Evolutionary conservation across 2,113 vertebrate genomes (phyloP).

Genomic region (Cheilinus undulatus): DNA sequence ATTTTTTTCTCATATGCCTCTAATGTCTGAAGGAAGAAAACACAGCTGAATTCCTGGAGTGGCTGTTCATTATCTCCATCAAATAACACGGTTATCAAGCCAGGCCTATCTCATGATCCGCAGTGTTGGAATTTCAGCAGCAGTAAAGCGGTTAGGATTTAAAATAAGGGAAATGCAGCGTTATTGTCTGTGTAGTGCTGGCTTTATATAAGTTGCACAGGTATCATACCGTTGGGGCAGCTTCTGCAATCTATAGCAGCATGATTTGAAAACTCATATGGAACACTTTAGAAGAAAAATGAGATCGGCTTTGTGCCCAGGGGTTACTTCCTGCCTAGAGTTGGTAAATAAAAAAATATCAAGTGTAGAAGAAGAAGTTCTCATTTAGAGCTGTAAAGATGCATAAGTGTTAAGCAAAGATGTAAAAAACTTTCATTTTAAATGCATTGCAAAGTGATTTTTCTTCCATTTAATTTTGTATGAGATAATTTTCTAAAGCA

Average conservation of each 20-base stretch:
- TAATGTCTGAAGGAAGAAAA: slow-evolving; percentile 66
- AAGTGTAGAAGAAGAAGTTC: background rate
- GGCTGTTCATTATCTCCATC: slow-evolving; percentile 78
- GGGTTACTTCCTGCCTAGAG: background rate
- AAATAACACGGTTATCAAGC: slow-evolving; percentile 71
- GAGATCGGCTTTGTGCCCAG: background rate
- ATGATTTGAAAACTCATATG: slow-evolving; percentile 3
- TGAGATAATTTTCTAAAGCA: background rate
- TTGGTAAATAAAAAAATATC: background rate
- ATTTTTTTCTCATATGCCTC: slow-evolving; percentile 68
- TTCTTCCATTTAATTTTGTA: slow-evolving; percentile 1
- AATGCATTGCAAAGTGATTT: background rate
- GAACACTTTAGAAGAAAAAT: background rate
- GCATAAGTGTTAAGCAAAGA: background rate
- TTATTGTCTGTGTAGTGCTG: slow-evolving; percentile 38
- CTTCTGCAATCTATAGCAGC: background rate
- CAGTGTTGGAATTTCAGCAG: slow-evolving; percentile 45
- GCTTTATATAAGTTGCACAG: slow-evolving; percentile 25
- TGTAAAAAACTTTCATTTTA: background rate
- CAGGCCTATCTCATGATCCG: slow-evolving; percentile 37
- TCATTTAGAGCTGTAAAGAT: background rate
- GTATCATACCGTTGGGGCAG: background rate
- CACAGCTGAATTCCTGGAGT: slow-evolving; percentile 57
- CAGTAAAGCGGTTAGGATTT: slow-evolving; percentile 31
- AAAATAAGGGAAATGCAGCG: slow-evolving; percentile 24